Evolutionary conservation across 2,113 vertebrate genomes (phyloP).

Genomic region (Erythrolamprus reginae): DNA sequence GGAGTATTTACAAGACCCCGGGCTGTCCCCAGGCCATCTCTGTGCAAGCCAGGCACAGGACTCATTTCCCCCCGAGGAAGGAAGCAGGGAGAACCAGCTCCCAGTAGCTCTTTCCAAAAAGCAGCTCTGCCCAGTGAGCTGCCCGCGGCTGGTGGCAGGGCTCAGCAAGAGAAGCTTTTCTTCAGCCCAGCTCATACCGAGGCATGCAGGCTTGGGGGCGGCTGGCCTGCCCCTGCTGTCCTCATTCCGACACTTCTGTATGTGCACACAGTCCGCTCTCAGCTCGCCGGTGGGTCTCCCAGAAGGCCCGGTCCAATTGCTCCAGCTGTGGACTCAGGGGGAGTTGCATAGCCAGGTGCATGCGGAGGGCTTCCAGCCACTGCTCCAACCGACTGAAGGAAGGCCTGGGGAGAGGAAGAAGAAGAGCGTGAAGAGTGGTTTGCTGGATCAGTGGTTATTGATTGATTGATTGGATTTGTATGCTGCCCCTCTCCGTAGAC

Average conservation of each 20-base stretch:
- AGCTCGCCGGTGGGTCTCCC: conserved; percentile 72
- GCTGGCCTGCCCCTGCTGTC: not conserved
- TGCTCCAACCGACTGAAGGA: conserved; percentile 87
- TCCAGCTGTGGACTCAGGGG: conserved; percentile 86
- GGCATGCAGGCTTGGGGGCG: not conserved
- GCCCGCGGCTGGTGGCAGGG: not conserved
- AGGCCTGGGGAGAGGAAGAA: conserved; percentile 66
- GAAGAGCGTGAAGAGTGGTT: not conserved
- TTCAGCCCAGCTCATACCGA: not conserved
- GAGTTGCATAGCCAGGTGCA: conserved; percentile 87
- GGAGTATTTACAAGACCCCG: conserved; percentile 27
- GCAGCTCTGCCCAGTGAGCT: not conserved
- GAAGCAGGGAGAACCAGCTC: conserved; percentile 37
- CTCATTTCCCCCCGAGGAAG: not conserved
- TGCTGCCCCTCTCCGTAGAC: too few relatives aligned
- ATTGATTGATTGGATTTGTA: too few relatives aligned
- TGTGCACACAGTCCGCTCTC: conserved; percentile 76
- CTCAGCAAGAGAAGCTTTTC: not conserved
- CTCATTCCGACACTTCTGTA: conserved; percentile 75
- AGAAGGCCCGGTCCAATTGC: conserved; percentile 81
- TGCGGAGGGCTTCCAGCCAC: conserved; percentile 89
- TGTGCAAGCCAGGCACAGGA: not conserved
- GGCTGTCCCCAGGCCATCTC: not conserved
- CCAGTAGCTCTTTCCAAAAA: not conserved
- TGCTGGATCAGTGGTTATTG: too few relatives aligned